phyloP scores from a whole-genome alignment of 1,140 invertebrate species.

The Goniozus legneri region DNA sequence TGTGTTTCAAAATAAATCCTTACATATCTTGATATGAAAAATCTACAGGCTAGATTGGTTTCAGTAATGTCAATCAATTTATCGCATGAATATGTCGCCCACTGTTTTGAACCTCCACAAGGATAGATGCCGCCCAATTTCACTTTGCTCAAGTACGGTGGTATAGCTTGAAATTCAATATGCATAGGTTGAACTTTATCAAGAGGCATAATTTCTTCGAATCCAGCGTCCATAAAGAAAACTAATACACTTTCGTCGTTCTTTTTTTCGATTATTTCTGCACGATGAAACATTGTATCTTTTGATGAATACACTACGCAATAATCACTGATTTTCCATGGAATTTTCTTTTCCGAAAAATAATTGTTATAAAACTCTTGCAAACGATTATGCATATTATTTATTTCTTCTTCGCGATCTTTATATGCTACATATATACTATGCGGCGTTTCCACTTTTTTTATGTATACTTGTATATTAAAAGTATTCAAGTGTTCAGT shows the following conservation, averaged over 20 bases:
- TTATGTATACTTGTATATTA: slow-evolving; percentile 49
- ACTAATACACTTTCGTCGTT: slow-evolving; percentile 36
- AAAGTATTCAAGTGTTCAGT: slow-evolving; percentile 54
- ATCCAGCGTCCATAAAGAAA: slow-evolving; percentile 57
- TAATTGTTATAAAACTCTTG: slow-evolving; percentile 51
- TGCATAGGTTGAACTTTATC: slow-evolving; percentile 46
- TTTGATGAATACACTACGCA: slow-evolving; percentile 52
- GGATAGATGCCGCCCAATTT: slow-evolving; percentile 57
- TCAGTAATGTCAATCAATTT: slow-evolving; percentile 54
- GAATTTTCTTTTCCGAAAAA: slow-evolving; percentile 11
- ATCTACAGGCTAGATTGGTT: slow-evolving; percentile 34
- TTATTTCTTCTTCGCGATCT: slow-evolving; percentile 39
- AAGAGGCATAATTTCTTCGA: slow-evolving; percentile 44
- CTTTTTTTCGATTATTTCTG: slow-evolving; percentile 46
- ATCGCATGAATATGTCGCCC: slow-evolving; percentile 55
- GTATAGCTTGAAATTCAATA: slow-evolving; percentile 41
- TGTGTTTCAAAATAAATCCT: slow-evolving; percentile 35
- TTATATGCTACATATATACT: slow-evolving; percentile 54
- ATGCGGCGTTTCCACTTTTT: slow-evolving; percentile 53
- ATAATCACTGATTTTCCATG: slow-evolving; percentile 48
- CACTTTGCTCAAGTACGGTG: slow-evolving; percentile 54
- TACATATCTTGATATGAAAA: slow-evolving; percentile 44
- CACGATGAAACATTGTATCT: slow-evolving; percentile 55
- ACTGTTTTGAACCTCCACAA: slow-evolving; percentile 50
- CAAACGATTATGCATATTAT: slow-evolving; percentile 44